Percentiles rank a stretch among this genome's conserved stretches.
phyloP scores from a whole-genome alignment of 2,113 vertebrate species.

The Hippocampus barbouri region DNA sequence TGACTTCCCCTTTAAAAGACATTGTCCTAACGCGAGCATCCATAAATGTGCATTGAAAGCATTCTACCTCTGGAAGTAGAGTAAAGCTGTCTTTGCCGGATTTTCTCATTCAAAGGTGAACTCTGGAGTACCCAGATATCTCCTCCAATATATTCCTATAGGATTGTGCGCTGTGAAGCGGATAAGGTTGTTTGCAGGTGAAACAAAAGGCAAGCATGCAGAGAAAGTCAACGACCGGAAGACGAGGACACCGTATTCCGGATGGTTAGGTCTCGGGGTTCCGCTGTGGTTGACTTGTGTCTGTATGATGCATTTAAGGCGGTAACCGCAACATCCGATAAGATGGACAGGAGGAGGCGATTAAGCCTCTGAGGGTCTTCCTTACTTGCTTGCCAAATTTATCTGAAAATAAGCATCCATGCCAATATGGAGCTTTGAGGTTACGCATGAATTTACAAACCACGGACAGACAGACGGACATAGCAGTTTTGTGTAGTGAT shows the following conservation, averaged over 20 bases:
- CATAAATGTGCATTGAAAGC: not conserved
- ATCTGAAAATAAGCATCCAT: conserved; percentile 69
- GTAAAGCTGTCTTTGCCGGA: not conserved
- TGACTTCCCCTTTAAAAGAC: too few relatives aligned
- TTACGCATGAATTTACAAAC: conserved; percentile 66
- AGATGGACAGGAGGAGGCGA: conserved; percentile 69
- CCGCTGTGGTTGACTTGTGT: conserved; percentile 76
- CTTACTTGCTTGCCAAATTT: conserved; percentile 38
- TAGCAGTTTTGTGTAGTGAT: conserved; percentile 13
- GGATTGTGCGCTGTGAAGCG: conserved; percentile 13
- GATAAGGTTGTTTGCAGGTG: conserved; percentile 18
- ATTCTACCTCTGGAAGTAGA: too few relatives aligned
- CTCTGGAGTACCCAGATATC: conserved; percentile 5
- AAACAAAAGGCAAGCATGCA: conserved; percentile 20
- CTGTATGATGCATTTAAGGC: conserved; percentile 80
- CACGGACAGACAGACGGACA: conserved; percentile 39
- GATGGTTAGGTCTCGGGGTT: conserved; percentile 68
- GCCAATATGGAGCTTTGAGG: conserved; percentile 67
- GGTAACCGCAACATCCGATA: conserved; percentile 90
- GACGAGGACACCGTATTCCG: not conserved
- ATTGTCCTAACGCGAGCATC: not conserved
- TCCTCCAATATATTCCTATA: conserved; percentile 4
- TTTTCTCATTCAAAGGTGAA: not conserved
- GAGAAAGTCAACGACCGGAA: conserved; percentile 20
- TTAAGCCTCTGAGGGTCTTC: conserved; percentile 34